These are phyloP conservation scores for Naso thynnoides DNA, from an alignment of 2,797 vertebrate species.

Conservation along the genomic window DNA sequence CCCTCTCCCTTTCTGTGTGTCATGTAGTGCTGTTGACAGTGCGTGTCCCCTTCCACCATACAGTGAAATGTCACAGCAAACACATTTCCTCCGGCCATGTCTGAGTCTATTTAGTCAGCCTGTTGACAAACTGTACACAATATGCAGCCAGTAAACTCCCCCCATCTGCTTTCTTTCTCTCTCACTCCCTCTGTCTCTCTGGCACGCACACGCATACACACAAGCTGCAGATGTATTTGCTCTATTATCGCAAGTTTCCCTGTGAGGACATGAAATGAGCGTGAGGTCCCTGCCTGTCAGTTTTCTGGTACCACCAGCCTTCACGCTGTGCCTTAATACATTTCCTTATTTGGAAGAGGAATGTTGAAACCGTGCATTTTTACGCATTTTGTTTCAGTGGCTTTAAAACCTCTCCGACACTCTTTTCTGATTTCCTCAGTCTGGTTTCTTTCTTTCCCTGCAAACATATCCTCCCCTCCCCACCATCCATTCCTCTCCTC, in stretches of 20 bases:
- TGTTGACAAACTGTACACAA: constrained; percentile 82
- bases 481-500: constrained; percentile 70
- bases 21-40: constrained; percentile 67
- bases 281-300: constrained; percentile 37
- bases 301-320: constrained; percentile 33
- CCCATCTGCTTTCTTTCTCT: constrained; percentile 76
- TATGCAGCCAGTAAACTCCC: constrained; percentile 76
- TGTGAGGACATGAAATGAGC: constrained; percentile 42
- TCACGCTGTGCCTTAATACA: constrained; percentile 29
- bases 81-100: constrained; percentile 77
- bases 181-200: constrained; percentile 53
- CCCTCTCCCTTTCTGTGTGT: constrained; percentile 41
- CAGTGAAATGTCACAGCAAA: constrained; percentile 83
- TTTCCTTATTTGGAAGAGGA: constrained; percentile 66
- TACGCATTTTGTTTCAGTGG: constrained; percentile 63
- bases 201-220: constrained; percentile 46
- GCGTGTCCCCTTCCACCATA: constrained; percentile 66
- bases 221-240: constrained; percentile 68
- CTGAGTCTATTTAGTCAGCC: constrained; percentile 80
- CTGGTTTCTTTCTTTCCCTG: constrained; percentile 72
- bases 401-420: constrained; percentile 65
- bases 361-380: constrained; percentile 55
- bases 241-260: constrained; percentile 53
- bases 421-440: constrained; percentile 71
- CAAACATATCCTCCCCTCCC: constrained; percentile 64